phyloP scores from a whole-genome alignment of 2,888 invertebrate species.

The Apeira syringaria region DNA sequence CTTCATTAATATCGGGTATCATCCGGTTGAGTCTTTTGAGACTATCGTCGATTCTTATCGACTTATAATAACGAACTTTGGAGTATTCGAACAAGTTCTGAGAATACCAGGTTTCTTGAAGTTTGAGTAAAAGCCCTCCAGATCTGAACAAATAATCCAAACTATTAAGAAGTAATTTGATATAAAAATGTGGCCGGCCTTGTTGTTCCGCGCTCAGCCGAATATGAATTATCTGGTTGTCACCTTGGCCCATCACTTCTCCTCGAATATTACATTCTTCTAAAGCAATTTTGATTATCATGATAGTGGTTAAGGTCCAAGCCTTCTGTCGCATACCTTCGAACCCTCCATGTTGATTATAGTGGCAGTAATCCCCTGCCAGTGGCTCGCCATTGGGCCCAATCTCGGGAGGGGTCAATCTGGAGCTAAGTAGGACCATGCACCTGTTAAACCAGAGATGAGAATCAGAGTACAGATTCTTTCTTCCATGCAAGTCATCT shows the following conservation, averaged over 20 bases:
- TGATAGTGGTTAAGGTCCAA: conserved; percentile 5
- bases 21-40: neutral
- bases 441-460: conserved; percentile 5
- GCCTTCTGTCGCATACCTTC: conserved; percentile 14
- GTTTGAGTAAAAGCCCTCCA: neutral
- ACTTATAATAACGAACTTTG: neutral
- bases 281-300: conserved; percentile 3
- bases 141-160: neutral
- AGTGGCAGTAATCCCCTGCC: conserved; percentile 1
- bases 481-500: neutral
- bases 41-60: neutral
- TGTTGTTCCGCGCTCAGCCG: neutral
- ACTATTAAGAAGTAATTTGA: neutral
- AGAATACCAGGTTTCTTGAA: conserved; percentile 8
- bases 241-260: neutral
- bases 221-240: neutral
- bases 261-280: neutral
- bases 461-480: conserved; percentile 1
- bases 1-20: neutral
- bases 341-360: neutral
- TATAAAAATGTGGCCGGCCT: neutral
- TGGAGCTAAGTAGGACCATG: conserved; percentile 2
- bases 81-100: conserved; percentile 6
- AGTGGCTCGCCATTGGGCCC: neutral
- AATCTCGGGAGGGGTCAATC: conserved; percentile 3